Base-by-base conservation (phyloP, 2,797 vertebrate species). In the Leptodactylus fallax region DNA sequence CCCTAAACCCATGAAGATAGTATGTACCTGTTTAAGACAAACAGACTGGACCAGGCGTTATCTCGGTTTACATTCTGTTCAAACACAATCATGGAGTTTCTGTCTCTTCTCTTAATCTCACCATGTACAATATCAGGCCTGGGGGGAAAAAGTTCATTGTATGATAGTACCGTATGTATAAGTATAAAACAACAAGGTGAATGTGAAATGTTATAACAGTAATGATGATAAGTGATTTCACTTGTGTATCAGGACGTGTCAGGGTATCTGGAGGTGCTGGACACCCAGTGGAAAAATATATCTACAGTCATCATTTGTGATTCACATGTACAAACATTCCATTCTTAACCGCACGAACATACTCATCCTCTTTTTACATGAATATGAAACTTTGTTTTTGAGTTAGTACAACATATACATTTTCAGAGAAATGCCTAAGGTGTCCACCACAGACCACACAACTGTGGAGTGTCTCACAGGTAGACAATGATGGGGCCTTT, bases 11-110 rank as follows among this genome's bases (percentile, higher is more conserved):
- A 21, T 21, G 14, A 76, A 19, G 2, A 16, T 7, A 49, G 3
- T 21, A 55, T 61, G 83, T 86, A 89, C 88, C 88, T 86, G 85
- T 86, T 83, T 93, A 92, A 60, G 16, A 72, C 60, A 63, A 60
- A 82, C 61, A 86, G 58, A 86, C 88, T 89, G 77, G 94, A 91
- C 95, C 96, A 97, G 1, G 91, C 69, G 81, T 94, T 93, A 90
- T 97, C 95, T 78, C 93, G 78, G 91, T 93, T 95, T 85, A 83
- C 93, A 49, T 94, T 94, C 85, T 95, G 94, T 25, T 94, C 95
- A 90, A 97, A 90, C 85, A 93, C 63, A 0, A 96, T 96, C 96
- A 97, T 96, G 51, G 96, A 97, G 93, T 94, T 97, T 90, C 96
- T 95, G 92, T 96, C 95, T 85, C 91, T 94, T 85, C 92, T 93